Percentiles rank a stretch among this genome's conserved stretches.
Conservation (phyloP, 35 echinoderm and acorn worm species). For the Anneissia japonica region DNA sequence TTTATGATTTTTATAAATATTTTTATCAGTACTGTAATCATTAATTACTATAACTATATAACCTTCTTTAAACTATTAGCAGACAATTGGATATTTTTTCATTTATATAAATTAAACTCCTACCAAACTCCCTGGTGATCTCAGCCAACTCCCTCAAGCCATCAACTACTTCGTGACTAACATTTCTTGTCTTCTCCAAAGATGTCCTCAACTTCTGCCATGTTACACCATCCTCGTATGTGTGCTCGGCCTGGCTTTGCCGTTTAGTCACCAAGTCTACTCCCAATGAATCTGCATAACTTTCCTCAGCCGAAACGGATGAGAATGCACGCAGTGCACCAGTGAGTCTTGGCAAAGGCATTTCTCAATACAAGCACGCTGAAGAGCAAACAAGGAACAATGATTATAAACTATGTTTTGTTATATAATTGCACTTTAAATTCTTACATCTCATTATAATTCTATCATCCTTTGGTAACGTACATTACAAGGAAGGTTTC, state of each 20-base stretch:
- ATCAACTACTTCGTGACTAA: neutral
- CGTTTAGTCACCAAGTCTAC: slow-evolving; percentile 34
- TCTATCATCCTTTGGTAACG: too few relatives aligned
- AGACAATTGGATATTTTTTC: neutral
- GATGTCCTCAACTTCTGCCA: slow-evolving; percentile 21
- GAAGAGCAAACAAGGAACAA: too few relatives aligned
- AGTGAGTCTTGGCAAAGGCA: slow-evolving; percentile 67
- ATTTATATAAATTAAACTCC: neutral
- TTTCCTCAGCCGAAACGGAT: slow-evolving; percentile 42
- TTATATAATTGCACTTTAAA: too few relatives aligned
- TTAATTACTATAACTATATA: slow-evolving; percentile 18
- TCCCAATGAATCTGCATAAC: neutral
- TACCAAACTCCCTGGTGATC: neutral
- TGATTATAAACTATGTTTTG: too few relatives aligned
- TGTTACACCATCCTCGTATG: slow-evolving; percentile 39
- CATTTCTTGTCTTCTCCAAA: neutral
- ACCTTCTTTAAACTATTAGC: slow-evolving; percentile 1
- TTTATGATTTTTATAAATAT: too few relatives aligned
- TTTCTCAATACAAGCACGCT: too few relatives aligned
- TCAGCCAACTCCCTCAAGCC: neutral
- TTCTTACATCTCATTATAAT: too few relatives aligned
- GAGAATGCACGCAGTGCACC: slow-evolving; percentile 63
- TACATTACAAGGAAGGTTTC: too few relatives aligned
- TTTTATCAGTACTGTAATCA: slow-evolving; percentile 31
- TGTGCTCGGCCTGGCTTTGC: slow-evolving; percentile 25